Percentiles rank a stretch among this genome's conserved stretches.
phyloP scores from a whole-genome alignment of 2,888 invertebrate species.

The Choreutis nemorana region DNA sequence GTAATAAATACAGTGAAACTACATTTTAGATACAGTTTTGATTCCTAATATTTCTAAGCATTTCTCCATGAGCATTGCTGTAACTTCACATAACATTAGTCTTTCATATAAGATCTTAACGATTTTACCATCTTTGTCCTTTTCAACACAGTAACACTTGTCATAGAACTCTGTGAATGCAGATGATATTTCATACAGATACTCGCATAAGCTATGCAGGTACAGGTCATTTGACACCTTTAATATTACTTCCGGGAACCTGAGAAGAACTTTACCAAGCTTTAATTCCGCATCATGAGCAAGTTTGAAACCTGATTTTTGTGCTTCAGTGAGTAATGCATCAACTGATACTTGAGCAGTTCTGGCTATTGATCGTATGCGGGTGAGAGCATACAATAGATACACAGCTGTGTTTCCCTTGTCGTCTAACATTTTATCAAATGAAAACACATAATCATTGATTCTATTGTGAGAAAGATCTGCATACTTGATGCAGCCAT shows the following conservation, averaged over 20 bases:
- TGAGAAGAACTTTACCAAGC: conserved; percentile 84
- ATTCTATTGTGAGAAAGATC: conserved; percentile 93
- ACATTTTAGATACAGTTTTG: conserved; percentile 92
- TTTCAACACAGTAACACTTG: conserved; percentile 96
- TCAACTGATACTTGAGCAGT: conserved; percentile 74
- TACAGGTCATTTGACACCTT: conserved; percentile 84
- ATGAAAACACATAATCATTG: conserved; percentile 97
- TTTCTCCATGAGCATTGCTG: conserved; percentile 85
- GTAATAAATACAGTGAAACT: too few relatives aligned
- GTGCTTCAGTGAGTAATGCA: conserved; percentile 68
- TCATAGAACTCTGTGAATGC: conserved; percentile 98
- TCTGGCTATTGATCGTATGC: conserved; percentile 91
- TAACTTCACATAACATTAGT: conserved; percentile 90
- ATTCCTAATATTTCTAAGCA: conserved; percentile 93
- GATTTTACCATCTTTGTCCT: conserved; percentile 82
- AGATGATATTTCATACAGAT: conserved; percentile 92
- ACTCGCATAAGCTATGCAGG: conserved; percentile 92
- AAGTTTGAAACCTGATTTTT: conserved; percentile 70
- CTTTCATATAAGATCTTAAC: conserved; percentile 85
- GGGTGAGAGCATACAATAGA: conserved; percentile 90
- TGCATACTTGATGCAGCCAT: conserved; percentile 98
- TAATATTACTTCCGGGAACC: conserved; percentile 87
- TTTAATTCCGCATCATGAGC: conserved; percentile 95
- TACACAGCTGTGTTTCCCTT: conserved; percentile 99
- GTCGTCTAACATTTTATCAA: conserved; percentile 99